Percentiles rank a stretch among this genome's conserved stretches.
phyloP scores from a whole-genome alignment of 2,797 vertebrate species.

The Gymnoscopelus braueri region DNA sequence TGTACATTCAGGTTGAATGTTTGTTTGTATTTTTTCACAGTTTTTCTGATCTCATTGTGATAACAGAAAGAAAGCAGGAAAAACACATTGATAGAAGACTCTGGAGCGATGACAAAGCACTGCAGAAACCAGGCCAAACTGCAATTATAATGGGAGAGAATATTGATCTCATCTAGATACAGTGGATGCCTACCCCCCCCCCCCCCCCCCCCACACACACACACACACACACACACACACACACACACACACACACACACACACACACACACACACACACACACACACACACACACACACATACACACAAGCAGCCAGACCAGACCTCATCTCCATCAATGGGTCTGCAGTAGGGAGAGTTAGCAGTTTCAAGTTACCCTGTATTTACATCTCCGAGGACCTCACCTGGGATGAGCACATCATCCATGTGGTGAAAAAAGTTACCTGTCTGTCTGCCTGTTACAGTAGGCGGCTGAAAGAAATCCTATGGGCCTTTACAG shows the following conservation, averaged over 20 bases:
- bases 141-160: constrained; percentile 33
- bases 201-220: constrained; percentile 8
- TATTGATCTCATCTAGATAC: constrained; percentile 57
- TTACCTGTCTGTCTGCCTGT: no score
- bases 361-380: no score
- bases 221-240: background rate
- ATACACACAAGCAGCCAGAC: background rate
- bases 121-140: constrained; percentile 53
- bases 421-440: no score
- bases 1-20: background rate
- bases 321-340: no score
- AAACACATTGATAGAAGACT: constrained; percentile 6
- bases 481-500: no score
- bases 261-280: constrained; percentile 1
- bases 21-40: background rate
- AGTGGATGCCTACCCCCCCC: constrained; percentile 11
- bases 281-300: background rate
- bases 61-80: background rate
- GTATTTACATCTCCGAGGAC: no score
- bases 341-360: no score
- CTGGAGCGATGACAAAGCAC: constrained; percentile 43
- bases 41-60: constrained; percentile 1
- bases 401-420: no score
- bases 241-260: constrained; percentile 15
- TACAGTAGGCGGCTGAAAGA: no score